Percentiles rank a stretch among this genome's conserved stretches.
Evolutionary conservation across 2,797 vertebrate species (phyloP).

Genomic region (Sebastes ruberrimus): DNA sequence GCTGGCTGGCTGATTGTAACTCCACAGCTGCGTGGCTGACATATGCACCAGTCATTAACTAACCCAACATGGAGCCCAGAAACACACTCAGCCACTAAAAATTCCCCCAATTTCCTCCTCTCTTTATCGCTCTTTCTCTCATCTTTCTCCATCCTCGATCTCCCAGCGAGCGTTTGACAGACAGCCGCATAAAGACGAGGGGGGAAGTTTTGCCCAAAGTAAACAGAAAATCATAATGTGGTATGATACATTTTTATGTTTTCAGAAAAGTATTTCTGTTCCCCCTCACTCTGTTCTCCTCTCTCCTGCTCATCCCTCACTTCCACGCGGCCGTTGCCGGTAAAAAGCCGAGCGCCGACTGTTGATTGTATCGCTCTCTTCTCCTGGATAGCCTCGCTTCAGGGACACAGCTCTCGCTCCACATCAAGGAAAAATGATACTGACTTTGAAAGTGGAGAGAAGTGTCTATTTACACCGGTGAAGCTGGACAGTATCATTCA

Average conservation of each 20-base stretch:
- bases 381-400: slow-evolving; percentile 52
- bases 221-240: slow-evolving; percentile 22
- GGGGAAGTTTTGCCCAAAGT: slow-evolving; percentile 18
- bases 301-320: slow-evolving; percentile 1
- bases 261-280: background rate
- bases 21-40: slow-evolving; percentile 73
- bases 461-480: slow-evolving; percentile 37
- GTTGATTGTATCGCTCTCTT: slow-evolving; percentile 54
- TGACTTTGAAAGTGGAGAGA: slow-evolving; percentile 53
- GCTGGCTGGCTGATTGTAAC: slow-evolving; percentile 73
- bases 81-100: slow-evolving; percentile 69
- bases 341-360: slow-evolving; percentile 36
- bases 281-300: background rate
- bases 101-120: slow-evolving; percentile 58
- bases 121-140: slow-evolving; percentile 30
- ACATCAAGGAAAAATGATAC: slow-evolving; percentile 56
- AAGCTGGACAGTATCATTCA: slow-evolving; percentile 30
- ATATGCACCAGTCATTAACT: slow-evolving; percentile 78
- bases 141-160: slow-evolving; percentile 13
- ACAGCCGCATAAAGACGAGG: slow-evolving; percentile 10
- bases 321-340: background rate
- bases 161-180: background rate
- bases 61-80: slow-evolving; percentile 70
- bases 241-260: background rate
- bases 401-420: slow-evolving; percentile 47